Evolutionary conservation across 64 coral and sea anemone species (phyloP), one percentile per base, ranked within the genome.

Genomic region (Montipora capricornis): DNA sequence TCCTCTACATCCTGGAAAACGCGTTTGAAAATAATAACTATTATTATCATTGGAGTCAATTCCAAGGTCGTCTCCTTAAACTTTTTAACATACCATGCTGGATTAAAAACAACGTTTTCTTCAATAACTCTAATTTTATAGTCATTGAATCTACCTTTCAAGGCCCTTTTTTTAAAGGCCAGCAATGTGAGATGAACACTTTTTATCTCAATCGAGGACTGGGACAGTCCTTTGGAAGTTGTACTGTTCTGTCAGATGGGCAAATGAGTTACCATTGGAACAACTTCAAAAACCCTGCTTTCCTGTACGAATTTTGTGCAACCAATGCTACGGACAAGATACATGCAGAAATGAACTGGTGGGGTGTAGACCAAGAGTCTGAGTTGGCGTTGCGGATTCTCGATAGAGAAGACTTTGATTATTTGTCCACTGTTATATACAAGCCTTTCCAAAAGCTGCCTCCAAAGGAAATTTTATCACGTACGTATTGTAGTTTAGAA

Each of bases 241-340:
- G 50, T 20, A 96, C 95, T 51, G 75, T 90, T 48, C 16, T 19
- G 6, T 82, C 95, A 55, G 89, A 93, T 70, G 95, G 95, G 26
- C 95, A 90, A 6, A 89, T 93, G 78, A 14, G 47, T 22, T 96
- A 89, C 52, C 80, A 58, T 15, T 47, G 74, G 15, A 93, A 92
- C 49, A 96, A 73, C 55, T 79, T 96, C 14, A 93, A 93, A 77
- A 96, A 96, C 84, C 95, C 95, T 4, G 49, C 81, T 2, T 93
- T 89, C 57, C 52, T 96, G 29, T 96, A 96, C 49, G 95, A 96
- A 61, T 22, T 89, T 90, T 14, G 93, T 44, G 17, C 17, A 5
- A 48, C 22, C 22, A 53, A 59, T 15, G 24, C 88, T 14, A 70
- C 87, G 11, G 48, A 86, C 29, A 71, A 73, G 0, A 70, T 95